These are phyloP conservation scores for Seira ritae DNA, from an alignment of 2,888 invertebrate species.

Conservation along the genomic window DNA sequence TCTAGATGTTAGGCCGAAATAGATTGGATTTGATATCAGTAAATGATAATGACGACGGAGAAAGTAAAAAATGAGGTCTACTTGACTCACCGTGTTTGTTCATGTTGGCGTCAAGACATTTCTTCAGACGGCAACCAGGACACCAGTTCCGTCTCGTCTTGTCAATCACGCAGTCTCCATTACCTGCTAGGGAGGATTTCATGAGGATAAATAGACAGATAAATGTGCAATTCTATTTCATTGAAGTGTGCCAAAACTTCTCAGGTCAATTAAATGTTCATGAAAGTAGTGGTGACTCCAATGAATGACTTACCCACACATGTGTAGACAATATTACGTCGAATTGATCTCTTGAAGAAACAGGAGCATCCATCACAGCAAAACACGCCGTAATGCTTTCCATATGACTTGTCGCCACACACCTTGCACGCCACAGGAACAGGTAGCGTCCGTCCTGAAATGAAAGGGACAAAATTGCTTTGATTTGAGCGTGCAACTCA, in stretches of 20 bases:
- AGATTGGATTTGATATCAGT: too few species aligned
- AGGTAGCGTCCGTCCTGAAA: conserved; percentile 80
- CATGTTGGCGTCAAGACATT: conserved; percentile 87
- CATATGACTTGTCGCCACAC: conserved; percentile 86
- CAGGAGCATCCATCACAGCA: conserved; percentile 94
- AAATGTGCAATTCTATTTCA: background rate
- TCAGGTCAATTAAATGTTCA: too few species aligned
- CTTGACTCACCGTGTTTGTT: conserved; percentile 82
- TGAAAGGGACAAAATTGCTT: background rate
- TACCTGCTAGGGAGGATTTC: conserved; percentile 77
- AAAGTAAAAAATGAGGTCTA: background rate
- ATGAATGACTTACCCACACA: conserved; percentile 83
- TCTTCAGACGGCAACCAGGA: conserved; percentile 87
- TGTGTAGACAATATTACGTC: conserved; percentile 84
- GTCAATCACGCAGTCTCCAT: conserved; percentile 85
- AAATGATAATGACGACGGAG: too few species aligned
- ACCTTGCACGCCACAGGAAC: conserved; percentile 84
- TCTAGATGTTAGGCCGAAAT: too few species aligned
- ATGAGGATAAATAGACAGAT: conserved; percentile 11
- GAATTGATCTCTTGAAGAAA: conserved; percentile 90
- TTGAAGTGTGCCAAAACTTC: conserved; percentile 6
- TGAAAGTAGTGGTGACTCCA: conserved; percentile 3
- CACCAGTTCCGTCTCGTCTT: conserved; percentile 92
- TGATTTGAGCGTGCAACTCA: too few species aligned
- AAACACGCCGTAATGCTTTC: conserved; percentile 89